Base-by-base conservation (phyloP, 37 sponge, comb jelly and placozoan genomes). In the Tethya wilhelma region DNA sequence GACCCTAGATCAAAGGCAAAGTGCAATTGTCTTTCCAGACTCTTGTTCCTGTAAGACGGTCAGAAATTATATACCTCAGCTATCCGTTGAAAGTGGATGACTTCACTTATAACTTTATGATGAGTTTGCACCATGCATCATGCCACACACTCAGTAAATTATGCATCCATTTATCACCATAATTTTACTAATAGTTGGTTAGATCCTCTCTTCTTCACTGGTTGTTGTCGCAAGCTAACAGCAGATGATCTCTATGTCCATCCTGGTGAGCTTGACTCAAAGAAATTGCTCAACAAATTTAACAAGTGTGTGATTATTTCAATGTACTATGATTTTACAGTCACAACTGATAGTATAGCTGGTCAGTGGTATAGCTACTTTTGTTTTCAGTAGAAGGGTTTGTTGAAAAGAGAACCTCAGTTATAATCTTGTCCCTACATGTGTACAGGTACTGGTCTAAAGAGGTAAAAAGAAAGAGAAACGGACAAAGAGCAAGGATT, bases 191-290 rank as follows among this genome's bases (percentile, higher is more conserved):
- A 20, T 31, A 89, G 89, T 43, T 89, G 89, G 89, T 23, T 89
- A 31, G 84, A 89, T 36, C 71, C 89, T 28, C 73, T 89, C 25
- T 67, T 89, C 23, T 83, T 63, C 66, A 8, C 42, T 2, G 89
- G 89, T 25, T 73, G 44, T 53, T 37, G 79, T 38, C 71, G 78
- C 25, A 37, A 39, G 6, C 76, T 90, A 1, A 37, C 69, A 22
- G 81, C 79, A 7, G 40, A 33, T 9, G 90, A 90, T 41, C 71
- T 90, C 22, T 90, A 84, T 55, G 81, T 55, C 0, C 79, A 83
- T 30, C 78, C 87, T 8, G 44, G 28, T 0, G 82, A 81, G 22
- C 64, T 67, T 14, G 71, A 80, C 46, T 75, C 91, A 31, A 45
- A 81, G 44, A 37, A 25, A 31, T 83, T 90, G 37, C 45, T 76